Evolutionary conservation across 2,888 invertebrate genomes (phyloP), one percentile per base, ranked within the genome.

Genomic region (Cataglyphis altisquamis): DNA sequence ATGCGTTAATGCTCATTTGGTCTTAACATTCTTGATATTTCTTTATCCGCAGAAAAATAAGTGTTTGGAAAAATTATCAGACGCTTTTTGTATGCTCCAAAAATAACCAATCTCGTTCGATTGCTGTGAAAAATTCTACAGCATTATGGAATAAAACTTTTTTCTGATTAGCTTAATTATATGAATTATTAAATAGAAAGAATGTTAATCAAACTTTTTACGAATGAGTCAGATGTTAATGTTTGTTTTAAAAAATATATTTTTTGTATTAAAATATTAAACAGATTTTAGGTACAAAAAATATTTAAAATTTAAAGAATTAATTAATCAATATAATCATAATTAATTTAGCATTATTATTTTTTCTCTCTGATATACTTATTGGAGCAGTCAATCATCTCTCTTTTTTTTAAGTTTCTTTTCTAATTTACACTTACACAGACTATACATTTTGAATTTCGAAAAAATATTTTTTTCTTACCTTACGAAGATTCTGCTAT

Each of bases 401-500:
- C 9, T 52, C 48, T 48, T 2, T 48, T 68, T 68, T 68, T 68
- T 9, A 48, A 48, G 48, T 68, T 68, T 15, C 1, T 18, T n/a
- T 1, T 32, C 2, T 52, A 32, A 68, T 32, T 55, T 5, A 8
- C 15, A 12, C 8, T 36, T 9, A 21, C 9, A 8, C 55, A 36
- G 0, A 10, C 36, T 4, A 8, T 21, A 62, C 41, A n/a, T 5
- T 41, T 73, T 6, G n/a, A 21, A 55, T 12, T 15, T 8, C 10
- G 21, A 21, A 4, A 32, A 68, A 29, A 0, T 39, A 18, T 29
- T 55, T 52, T 52, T 55, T 29, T n/a, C 77, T 68, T 45, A 77
- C 77, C 77, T 77, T 55, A 1, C 3, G 18, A 77, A 52, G 70
- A 29, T 39, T 52, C 32, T 10, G 9, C 29, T 8, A 15, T 48